Base-by-base conservation (phyloP, 2,797 vertebrate genomes). In the Molothrus ater region DNA sequence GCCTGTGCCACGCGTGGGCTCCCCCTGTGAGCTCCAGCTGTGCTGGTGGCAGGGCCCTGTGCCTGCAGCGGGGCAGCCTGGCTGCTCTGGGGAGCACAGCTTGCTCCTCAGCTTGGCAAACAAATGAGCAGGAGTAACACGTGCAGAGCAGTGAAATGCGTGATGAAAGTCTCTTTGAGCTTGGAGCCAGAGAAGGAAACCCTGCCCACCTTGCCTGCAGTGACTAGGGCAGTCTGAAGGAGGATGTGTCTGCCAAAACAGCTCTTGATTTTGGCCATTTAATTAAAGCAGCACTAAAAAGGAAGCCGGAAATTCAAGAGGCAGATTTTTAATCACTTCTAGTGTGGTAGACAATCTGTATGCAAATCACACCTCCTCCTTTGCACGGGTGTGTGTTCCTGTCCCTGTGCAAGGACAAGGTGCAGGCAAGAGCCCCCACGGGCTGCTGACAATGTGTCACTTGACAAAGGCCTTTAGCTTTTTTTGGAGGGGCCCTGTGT, bases 251-350 rank as follows among this genome's bases (percentile, higher is more conserved):
- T 95, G 95, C 94, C 93, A 94, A 87, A 95, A 60, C 25, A 85
- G 80, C 74, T 74, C 43, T 22, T 64, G 64, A 57, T 87, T 92
- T 91, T 94, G 74, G 84, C 90, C 53, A 18, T 71, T 95, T 86
- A 73, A 92, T 93, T 95, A 92, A 87, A 85, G 63, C 12, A 65
- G 68, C 10, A 2, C 28, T 89, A 79, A 89, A 93, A 92, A 85
- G 92, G 84, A 96, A 96, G 91, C 79, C 28, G 59, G 86, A 93
- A 96, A 86, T 71, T 74, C 84, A 50, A 84, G 92, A 73, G 80
- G 59, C 81, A 94, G 79, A 38, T 89, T 91, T 92, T 93, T 82
- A 93, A 91, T 92, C 84, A 78, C 86, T 93, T 74, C 61, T 68
- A 84, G 56, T 73, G 81, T 40, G 75, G 47, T 13, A 83, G 72